Evolutionary conservation across 2,888 invertebrate species (phyloP), one percentile per base, ranked within the genome.

Genomic region (Conus canariensis): DNA sequence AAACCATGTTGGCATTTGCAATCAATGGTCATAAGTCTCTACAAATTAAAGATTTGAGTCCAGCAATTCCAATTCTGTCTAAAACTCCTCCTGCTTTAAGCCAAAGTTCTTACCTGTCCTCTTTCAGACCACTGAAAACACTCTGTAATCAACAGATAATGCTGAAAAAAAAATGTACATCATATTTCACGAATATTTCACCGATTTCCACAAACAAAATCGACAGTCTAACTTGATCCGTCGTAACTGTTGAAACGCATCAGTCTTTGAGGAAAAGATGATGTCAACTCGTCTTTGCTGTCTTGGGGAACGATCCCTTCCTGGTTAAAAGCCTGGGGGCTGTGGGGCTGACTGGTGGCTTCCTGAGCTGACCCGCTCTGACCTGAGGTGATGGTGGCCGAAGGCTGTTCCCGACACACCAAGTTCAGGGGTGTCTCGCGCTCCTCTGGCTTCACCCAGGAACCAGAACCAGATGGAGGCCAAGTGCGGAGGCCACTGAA

Each of bases 391-490:
- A 86, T 16, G 45, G 86, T 86, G 86, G 67, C 86, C 14, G 86
- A 86, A 45, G 86, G 89, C 74, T 89, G 89, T 22, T 89, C 85
- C 25, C 89, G 89, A 85, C 85, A 89, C 85, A 89, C 89, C 70
- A 89, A 16, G 85, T 89, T 89, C 22, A 89, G 89, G 12, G 89
- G 89, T 59, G 56, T 6, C 56, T 85, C 85, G 9, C n/a, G 30
- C 25, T 89, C 74, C 64, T 89, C 89, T 12, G 59, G 56, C 59
- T 89, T 89, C 45, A 89, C 25, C 89, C 89, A 89, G 74, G 70
- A 19, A 22, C 64, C 87, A 30, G n/a, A 14, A 10, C 87, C 30
- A 45, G 59, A 70, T 30, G 70, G n/a, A 1, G 83, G 89, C 89
- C 89, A 89, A n/a, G 85, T 85, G 67, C 64, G 74, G 16, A 59